Percentiles rank a stretch among this genome's conserved stretches.
phyloP scores from a whole-genome alignment of 2,113 vertebrate genomes.

The Carollia perspicillata region DNA sequence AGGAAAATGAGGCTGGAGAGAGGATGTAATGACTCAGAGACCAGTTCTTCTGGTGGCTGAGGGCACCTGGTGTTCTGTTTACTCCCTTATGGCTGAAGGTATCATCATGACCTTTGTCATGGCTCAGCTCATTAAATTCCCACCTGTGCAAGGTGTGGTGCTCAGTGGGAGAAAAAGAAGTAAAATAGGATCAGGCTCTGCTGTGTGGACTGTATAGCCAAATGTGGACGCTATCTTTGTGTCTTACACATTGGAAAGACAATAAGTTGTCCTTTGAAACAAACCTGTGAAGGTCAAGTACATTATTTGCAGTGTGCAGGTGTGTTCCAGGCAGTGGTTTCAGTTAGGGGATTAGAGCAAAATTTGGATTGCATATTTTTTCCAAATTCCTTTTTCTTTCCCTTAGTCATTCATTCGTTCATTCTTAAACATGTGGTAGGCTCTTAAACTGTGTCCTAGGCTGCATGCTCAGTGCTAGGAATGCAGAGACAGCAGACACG shows the following conservation, averaged over 20 bases:
- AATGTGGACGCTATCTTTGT: neutral
- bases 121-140: neutral
- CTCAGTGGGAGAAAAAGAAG: neutral
- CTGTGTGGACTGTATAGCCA: neutral
- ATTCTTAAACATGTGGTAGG: neutral
- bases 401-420: neutral
- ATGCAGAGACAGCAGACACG: neutral
- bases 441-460: neutral
- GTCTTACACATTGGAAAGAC: neutral
- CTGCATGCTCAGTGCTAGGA: neutral
- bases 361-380: neutral
- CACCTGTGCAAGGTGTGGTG: slow-evolving; percentile 16
- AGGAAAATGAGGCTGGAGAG: neutral
- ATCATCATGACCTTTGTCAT: neutral
- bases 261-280: neutral
- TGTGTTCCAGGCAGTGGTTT: neutral
- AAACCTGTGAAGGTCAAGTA: neutral
- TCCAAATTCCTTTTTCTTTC: neutral
- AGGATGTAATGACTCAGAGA: neutral
- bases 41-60: neutral
- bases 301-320: neutral
- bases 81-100: neutral
- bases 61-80: neutral
- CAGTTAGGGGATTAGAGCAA: slow-evolving; percentile 15
- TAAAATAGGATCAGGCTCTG: neutral